phyloP scores from a whole-genome alignment of 2,113 vertebrate genomes.

The Oncorhynchus clarkii region DNA sequence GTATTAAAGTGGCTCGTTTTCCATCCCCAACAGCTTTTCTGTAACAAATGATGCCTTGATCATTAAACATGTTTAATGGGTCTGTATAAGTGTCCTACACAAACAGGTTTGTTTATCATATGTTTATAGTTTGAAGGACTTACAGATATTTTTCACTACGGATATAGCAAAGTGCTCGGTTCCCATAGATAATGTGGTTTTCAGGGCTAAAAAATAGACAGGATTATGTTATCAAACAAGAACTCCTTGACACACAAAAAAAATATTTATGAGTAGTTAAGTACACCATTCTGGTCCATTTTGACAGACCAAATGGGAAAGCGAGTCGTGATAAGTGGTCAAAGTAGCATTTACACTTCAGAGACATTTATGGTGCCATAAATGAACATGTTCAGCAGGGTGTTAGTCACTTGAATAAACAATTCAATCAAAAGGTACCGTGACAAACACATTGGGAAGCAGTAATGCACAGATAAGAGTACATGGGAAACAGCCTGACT shows the following conservation, averaged over 20 bases:
- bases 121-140: constrained; percentile 40
- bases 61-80: too few species aligned
- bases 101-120: not conserved
- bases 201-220: constrained; percentile 68
- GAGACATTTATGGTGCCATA: too few species aligned
- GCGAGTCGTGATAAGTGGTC: too few species aligned
- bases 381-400: too few species aligned
- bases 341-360: too few species aligned
- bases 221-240: not conserved
- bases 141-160: constrained; percentile 71
- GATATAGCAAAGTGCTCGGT: constrained; percentile 88
- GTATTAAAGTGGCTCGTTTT: constrained; percentile 83
- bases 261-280: not conserved
- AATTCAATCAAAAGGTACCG: too few species aligned
- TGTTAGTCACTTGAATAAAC: too few species aligned
- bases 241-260: not conserved
- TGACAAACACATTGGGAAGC: too few species aligned
- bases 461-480: too few species aligned
- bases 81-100: not conserved
- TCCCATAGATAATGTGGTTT: constrained; percentile 89
- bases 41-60: constrained; percentile 17
- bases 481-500: too few species aligned
- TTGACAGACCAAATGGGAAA: not conserved
- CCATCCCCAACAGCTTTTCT: constrained; percentile 88
- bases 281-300: not conserved